Evolutionary conservation across 2,797 vertebrate species (phyloP), one percentile per base, ranked within the genome.

Genomic region (Crypturellus tataupa): DNA sequence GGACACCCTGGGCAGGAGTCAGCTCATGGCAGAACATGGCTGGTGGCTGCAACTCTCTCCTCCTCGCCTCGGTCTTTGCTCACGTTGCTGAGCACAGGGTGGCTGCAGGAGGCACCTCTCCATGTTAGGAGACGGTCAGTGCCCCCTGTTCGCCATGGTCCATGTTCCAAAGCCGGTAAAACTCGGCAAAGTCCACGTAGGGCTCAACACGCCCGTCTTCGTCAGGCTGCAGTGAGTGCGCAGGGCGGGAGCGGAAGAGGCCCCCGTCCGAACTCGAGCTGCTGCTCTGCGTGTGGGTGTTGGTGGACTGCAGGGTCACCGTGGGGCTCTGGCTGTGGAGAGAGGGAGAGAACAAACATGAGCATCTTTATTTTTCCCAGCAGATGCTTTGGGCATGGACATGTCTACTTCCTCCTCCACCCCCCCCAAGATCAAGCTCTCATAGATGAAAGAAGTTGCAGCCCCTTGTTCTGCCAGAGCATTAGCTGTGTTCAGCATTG

Each of bases 261-360:
- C 99, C 98, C 12, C 98, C 99, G 0, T 99, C 99, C 0, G 99
- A 99, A 97, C 99, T 99, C 69, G 99, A 99, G 97, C 99, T 99
- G 98, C 99, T 99, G 96, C 99, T 99, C 98, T 99, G 99, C 0
- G 99, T 99, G 97, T 99, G 99, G 3, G 99, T 99, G 97, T 98
- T 99, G 96, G 99, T 99, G 14, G 99, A 99, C 98, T 99, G 99
- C 40, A 99, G 98, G 1, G 99, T 99, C 96, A 99, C 98, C 2
- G 99, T 99, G 40, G 99, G 99, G 92, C 99, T 99, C 98, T 99
- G 99, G 85, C 99, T 99, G 96, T 9, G 85, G 91, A 93, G 85
- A 79, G 90, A 81, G 51, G 37, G 37, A 70, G 65, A 56, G 59
- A 33, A 65, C 37, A 65, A n/a, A 65, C 40, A 65, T n/a, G 64